Conservation (phyloP, 2,797 vertebrate species). For the Xenentodon cancila region DNA sequence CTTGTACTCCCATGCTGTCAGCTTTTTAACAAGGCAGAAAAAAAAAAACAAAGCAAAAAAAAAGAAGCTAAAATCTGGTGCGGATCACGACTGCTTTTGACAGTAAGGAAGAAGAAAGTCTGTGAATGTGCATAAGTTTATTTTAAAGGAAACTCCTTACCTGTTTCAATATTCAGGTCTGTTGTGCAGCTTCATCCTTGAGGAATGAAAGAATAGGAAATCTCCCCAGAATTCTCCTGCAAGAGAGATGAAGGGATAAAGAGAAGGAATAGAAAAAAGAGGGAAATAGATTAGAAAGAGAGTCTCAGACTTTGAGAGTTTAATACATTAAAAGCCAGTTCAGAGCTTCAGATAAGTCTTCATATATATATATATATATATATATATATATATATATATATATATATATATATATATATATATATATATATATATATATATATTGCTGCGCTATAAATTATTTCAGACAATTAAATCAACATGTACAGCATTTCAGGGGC, state of each 20-base stretch:
- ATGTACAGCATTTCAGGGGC: no score
- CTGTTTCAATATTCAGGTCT: conserved; percentile 66
- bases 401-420: no score
- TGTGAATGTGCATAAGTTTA: conserved; percentile 1
- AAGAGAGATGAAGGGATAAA: conserved; percentile 41
- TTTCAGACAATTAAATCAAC: no score
- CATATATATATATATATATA: not conserved
- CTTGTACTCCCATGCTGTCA: conserved; percentile 12
- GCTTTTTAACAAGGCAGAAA: conserved; percentile 29
- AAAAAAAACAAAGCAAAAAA: not conserved
- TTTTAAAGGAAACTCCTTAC: conserved; percentile 55
- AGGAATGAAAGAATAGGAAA: conserved; percentile 77
- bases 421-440: no score
- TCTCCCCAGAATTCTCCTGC: conserved; percentile 81
- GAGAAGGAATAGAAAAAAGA: conserved; percentile 17
- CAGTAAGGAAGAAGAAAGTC: not conserved
- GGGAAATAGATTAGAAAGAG: conserved; percentile 59
- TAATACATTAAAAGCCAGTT: conserved; percentile 51
- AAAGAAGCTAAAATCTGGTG: conserved; percentile 34
- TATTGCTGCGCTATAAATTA: no score
- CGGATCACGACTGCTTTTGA: conserved; percentile 19
- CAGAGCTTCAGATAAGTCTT: conserved; percentile 42
- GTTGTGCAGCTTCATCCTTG: conserved; percentile 74
- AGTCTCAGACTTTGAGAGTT: conserved; percentile 56
- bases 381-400: no score